These are phyloP conservation scores for Empis livida DNA, from an alignment of 2,888 invertebrate species.

Conservation along the genomic window DNA sequence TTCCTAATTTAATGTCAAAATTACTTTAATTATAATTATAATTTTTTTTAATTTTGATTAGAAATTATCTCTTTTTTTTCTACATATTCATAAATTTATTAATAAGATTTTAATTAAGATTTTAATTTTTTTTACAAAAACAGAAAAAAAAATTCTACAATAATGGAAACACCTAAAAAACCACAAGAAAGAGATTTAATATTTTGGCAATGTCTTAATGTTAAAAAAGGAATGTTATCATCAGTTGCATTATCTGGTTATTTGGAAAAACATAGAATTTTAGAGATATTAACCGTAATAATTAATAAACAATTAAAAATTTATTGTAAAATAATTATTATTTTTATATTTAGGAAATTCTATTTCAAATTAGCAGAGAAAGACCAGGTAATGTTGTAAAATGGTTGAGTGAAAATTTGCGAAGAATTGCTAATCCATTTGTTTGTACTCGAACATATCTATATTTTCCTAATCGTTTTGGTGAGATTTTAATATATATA, in stretches of 20 bases:
- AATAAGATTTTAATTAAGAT: too few species aligned
- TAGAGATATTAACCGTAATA: constrained; percentile 23
- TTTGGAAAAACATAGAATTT: constrained; percentile 27
- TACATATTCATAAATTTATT: too few species aligned
- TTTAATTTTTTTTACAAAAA: too few species aligned
- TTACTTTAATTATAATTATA: too few species aligned
- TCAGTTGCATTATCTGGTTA: constrained; percentile 13
- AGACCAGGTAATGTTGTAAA: constrained; percentile 10
- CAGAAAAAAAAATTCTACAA: too few species aligned
- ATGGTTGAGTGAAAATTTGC: constrained; percentile 11
- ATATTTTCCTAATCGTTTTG: constrained; percentile 8
- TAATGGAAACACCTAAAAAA: too few species aligned
- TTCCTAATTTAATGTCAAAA: too few species aligned
- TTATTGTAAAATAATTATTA: not conserved
- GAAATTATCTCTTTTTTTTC: too few species aligned
- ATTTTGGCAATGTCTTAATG: too few species aligned
- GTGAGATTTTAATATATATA: constrained; percentile 6
- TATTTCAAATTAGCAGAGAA: constrained; percentile 7
- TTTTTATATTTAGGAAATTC: constrained; percentile 8
- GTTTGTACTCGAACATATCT: constrained; percentile 9
- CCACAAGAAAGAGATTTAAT: too few species aligned
- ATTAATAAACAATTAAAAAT: not conserved
- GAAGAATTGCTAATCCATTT: constrained; percentile 9
- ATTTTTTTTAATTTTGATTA: too few species aligned
- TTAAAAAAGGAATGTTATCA: too few species aligned